Evolutionary conservation across 2,888 invertebrate species (phyloP).

Genomic region (Ligdia adustata): DNA sequence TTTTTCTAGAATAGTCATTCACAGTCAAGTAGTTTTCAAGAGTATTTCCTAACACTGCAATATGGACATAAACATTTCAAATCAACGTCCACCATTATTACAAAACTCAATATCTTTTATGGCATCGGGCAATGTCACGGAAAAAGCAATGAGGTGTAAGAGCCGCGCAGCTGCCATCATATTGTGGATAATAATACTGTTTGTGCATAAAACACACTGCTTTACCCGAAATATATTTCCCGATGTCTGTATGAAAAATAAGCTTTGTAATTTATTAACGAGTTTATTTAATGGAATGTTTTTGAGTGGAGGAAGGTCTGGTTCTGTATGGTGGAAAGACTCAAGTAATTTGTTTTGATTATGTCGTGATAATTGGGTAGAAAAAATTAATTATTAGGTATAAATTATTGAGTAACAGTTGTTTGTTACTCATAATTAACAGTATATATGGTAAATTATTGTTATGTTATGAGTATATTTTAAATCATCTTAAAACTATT

Average conservation of each 20-base stretch:
- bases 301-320: too few species aligned
- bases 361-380: too few species aligned
- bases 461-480: too few species aligned
- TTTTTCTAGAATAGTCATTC: too few species aligned
- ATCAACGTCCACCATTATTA: conserved; percentile 48
- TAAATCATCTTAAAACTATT: too few species aligned
- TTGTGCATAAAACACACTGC: conserved; percentile 52
- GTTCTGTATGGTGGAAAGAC: too few species aligned
- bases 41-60: conserved; percentile 5
- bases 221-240: conserved; percentile 46
- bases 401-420: too few species aligned
- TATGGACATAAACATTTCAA: conserved; percentile 41
- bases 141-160: conserved; percentile 78
- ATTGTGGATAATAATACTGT: conserved; percentile 62
- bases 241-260: conserved; percentile 26
- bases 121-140: conserved; percentile 76
- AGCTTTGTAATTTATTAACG: conserved; percentile 28
- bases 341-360: too few species aligned
- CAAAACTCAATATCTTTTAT: conserved; percentile 75
- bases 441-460: too few species aligned
- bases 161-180: conserved; percentile 70
- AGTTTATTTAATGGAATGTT: conserved; percentile 32
- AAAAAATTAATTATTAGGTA: too few species aligned
- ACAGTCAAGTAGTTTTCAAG: too few species aligned
- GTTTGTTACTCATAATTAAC: too few species aligned